Evolutionary conservation across 2,888 invertebrate genomes (phyloP), one percentile per base, ranked within the genome.

Genomic region (Xestobium rufovillosum): DNA sequence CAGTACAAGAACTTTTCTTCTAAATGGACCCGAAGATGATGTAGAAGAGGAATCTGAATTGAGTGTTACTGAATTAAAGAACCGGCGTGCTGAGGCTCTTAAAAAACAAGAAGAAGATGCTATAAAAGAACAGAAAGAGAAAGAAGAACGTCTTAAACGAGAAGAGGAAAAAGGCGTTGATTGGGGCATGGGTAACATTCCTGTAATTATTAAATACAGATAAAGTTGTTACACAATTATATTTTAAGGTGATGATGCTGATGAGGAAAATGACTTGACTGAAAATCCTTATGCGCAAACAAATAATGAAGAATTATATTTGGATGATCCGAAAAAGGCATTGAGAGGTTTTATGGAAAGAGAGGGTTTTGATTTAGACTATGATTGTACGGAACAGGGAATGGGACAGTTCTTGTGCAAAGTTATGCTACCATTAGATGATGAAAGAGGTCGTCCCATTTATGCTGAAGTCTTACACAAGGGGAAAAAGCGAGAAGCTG

Each of bases 241-340:
- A 39, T 41, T 14, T 45, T 3, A 50, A 78, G 79, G 74, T 3
- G 91, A 91, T 48, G 91, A 92, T 55, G 90, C 89, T 0, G 88
- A 87, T 47, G 89, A 88, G 48, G 88, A 87, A 50, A 75, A 79
- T 0, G 90, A 90, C 56, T 59, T 86, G 2, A 64, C 79, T 0
- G 84, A 86, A 45, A 91, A 91, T 67, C 91, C 91, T 0, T 91
- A 76, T 57, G 89, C 91, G 0, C 70, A 73, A 31, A 78, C 82
- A 0, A 77, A 74, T 30, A 88, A 92, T 59, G 95, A 96, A 60
- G 89, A 92, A 44, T 63, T 94, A 11, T 94, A 91, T 61, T 67
- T 92, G 23, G 83, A 89, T 34, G 96, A 98, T 65, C 97, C 98
- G 0, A 95, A 96, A 66, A 94, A 94, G 62, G 89, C 94, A 0